Conservation (phyloP, 2,797 vertebrate genomes). For the Huso huso region DNA sequence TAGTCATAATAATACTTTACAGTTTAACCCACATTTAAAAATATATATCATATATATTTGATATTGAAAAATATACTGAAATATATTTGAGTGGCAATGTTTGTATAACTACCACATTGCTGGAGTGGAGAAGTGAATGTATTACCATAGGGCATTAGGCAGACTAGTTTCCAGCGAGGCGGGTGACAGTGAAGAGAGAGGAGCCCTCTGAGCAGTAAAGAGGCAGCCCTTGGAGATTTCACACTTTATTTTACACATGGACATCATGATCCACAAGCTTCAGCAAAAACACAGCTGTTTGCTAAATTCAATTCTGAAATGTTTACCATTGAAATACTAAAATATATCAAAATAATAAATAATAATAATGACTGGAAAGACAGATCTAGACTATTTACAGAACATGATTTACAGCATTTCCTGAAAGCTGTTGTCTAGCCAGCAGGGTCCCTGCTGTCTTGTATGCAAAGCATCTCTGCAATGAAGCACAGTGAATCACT, state of each 20-base stretch:
- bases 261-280: constrained; percentile 28
- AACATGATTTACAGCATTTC: not conserved
- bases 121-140: too few species aligned
- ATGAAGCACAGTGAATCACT: too few species aligned
- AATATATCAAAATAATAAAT: constrained; percentile 7
- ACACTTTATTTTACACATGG: constrained; percentile 34
- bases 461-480: too few species aligned
- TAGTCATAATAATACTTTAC: too few species aligned
- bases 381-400: constrained; percentile 2
- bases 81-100: too few species aligned
- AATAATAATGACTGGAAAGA: constrained; percentile 11
- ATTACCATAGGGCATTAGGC: too few species aligned
- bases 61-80: too few species aligned
- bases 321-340: constrained; percentile 14
- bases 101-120: too few species aligned
- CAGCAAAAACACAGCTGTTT: constrained; percentile 28
- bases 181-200: not conserved
- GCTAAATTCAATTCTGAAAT: constrained; percentile 7
- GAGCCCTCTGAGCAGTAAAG: not conserved
- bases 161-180: not conserved
- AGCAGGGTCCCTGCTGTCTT: too few species aligned
- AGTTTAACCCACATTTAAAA: too few species aligned
- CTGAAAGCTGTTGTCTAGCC: not conserved
- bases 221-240: constrained; percentile 23
- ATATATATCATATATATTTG: too few species aligned